Evolutionary conservation across 1,140 invertebrate species (phyloP), one percentile per base, ranked within the genome.

Genomic region (Anastrepha obliqua): DNA sequence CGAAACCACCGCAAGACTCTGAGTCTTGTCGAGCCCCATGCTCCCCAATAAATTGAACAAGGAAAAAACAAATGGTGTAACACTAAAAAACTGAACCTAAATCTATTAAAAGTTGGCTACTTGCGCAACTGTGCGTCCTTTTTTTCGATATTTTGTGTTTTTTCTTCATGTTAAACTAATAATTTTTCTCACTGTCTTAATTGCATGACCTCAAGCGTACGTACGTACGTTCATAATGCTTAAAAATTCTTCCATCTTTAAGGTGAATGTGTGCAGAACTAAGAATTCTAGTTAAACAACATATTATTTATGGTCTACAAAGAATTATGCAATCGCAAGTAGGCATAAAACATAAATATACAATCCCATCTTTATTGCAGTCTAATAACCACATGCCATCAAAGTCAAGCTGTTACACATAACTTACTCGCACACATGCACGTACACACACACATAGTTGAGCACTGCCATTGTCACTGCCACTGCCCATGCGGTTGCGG

Each of bases 291-390:
- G 85, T 62, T 60, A 64, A 42, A 29, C 58, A 86, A 62, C 85
- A 60, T 64, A 64, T 60, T 62, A 86, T 62, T 60, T 62, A 60
- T 86, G 59, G 20, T 29, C 15, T 20, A 0, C 29, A 20, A 20
- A 51, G 62, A 65, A 86, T 65, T 60, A 65, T 86, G 85, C 44
- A 86, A 86, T 86, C 15, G 42, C 78, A 51, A 20, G 47, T 9
- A n/a, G 15, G 17, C 58, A 60, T 42, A 3, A 65, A 86, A 9
- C 58, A 62, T 65, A 65, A 86, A 15, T 44, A 86, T 60, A 86
- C 85, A 51, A 86, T 86, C 44, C 85, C 85, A 65, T 17, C 29
- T 86, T 86, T 44, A 86, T 62, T 86, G 58, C 29, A 86, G 39
- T 17, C 62, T 65, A 86, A 86, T 86, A 11, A 86, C 29, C 58